Conservation (phyloP, 2,113 vertebrate genomes). For the Pseudolaguvia tuberculata region DNA sequence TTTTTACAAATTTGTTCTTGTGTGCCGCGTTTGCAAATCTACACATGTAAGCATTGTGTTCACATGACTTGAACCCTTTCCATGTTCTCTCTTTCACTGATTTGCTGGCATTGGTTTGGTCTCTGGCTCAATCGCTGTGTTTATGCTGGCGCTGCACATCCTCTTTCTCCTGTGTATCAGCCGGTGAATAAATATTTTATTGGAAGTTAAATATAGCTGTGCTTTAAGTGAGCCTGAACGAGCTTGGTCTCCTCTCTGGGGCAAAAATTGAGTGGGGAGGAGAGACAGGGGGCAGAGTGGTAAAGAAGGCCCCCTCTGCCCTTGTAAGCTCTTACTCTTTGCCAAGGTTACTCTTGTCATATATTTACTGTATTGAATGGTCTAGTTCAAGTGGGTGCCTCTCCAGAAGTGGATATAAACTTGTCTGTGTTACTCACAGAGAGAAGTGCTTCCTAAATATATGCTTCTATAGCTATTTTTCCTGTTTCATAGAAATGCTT, state of each 20-base stretch:
- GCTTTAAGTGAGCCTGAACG: slow-evolving; percentile 37
- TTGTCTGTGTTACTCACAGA: slow-evolving; percentile 23
- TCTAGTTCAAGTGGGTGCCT: slow-evolving; percentile 9
- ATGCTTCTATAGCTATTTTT: slow-evolving; percentile 10
- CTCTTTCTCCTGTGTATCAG: slow-evolving; percentile 44
- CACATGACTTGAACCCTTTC: not conserved
- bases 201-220: slow-evolving; percentile 51
- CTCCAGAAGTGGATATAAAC: slow-evolving; percentile 1
- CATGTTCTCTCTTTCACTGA: slow-evolving; percentile 4
- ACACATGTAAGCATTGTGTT: not conserved
- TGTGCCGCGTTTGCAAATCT: not conserved
- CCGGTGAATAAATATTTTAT: slow-evolving; percentile 53
- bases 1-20: slow-evolving; percentile 2
- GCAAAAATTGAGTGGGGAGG: slow-evolving; percentile 28
- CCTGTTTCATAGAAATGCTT: slow-evolving; percentile 26
- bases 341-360: slow-evolving; percentile 43
- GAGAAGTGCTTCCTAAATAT: slow-evolving; percentile 22
- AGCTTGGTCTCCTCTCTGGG: slow-evolving; percentile 39
- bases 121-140: slow-evolving; percentile 34
- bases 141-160: slow-evolving; percentile 53
- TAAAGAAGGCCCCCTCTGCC: slow-evolving; percentile 37
- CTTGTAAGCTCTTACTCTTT: slow-evolving; percentile 26
- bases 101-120: slow-evolving; percentile 16
- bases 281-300: slow-evolving; percentile 29
- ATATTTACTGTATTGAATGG: slow-evolving; percentile 31